Conservation (phyloP, 2,113 vertebrate species). For the Chlorodrepanis virens region DNA sequence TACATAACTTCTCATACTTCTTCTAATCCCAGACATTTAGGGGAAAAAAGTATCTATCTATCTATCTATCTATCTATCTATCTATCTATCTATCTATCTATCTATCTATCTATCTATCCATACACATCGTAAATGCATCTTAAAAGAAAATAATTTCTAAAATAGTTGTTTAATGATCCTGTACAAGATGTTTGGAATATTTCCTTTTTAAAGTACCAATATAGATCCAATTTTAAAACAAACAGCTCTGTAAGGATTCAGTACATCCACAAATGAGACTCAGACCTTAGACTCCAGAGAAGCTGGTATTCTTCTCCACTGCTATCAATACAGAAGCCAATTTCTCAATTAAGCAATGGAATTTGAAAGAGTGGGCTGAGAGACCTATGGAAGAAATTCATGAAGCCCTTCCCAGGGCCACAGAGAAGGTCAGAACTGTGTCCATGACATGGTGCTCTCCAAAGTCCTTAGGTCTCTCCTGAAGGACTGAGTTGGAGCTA, state of each 20-base stretch:
- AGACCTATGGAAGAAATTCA: background rate
- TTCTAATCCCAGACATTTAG: background rate
- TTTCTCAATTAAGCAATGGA: background rate
- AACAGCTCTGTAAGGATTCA: background rate
- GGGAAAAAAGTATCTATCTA: background rate
- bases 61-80: background rate
- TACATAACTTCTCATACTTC: background rate
- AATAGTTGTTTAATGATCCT: background rate
- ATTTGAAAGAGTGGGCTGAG: background rate
- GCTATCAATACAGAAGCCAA: background rate
- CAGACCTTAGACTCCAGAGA: background rate
- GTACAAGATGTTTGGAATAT: background rate
- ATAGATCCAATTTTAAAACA: background rate
- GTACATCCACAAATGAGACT: background rate
- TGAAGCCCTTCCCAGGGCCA: background rate
- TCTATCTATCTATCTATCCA: background rate
- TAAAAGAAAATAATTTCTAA: background rate
- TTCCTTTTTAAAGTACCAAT: background rate
- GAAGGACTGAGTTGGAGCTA: background rate
- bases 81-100: background rate
- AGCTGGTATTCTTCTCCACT: background rate
- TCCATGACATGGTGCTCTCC: fast-evolving
- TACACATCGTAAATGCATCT: background rate
- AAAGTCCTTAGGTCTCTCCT: background rate
- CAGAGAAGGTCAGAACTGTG: background rate